Percentiles rank a stretch among this genome's conserved stretches.
Conservation (phyloP, 1,140 invertebrate genomes). For the Anastrepha ludens region DNA sequence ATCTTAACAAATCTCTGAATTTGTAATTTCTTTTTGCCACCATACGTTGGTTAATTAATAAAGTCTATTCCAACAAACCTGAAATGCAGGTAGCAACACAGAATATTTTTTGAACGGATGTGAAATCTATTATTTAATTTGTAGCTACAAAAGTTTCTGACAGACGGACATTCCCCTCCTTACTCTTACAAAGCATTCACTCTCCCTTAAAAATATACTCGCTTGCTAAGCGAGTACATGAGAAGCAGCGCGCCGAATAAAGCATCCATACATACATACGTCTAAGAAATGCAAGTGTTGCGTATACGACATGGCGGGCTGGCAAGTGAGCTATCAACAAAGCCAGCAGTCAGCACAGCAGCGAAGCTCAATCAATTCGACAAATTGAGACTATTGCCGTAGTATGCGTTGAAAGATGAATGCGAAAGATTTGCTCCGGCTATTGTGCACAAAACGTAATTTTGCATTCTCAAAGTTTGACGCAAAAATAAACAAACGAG, state of each 20-base stretch:
- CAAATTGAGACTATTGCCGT: background rate
- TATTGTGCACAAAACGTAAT: background rate
- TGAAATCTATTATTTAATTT: constrained; percentile 20
- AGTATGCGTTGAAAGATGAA: background rate
- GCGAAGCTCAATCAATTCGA: background rate
- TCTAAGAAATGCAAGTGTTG: background rate
- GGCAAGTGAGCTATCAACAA: background rate
- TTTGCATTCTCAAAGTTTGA: background rate
- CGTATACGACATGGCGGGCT: constrained; percentile 7
- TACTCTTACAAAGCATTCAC: background rate
- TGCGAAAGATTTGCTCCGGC: background rate
- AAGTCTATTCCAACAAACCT: background rate
- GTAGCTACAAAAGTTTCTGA: background rate
- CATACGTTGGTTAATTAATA: background rate
- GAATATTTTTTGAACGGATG: background rate
- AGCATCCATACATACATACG: too few species aligned
- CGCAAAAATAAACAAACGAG: too few species aligned
- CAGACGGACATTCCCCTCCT: background rate
- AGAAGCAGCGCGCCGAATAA: too few species aligned
- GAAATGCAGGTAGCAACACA: background rate
- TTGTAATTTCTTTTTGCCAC: too few species aligned
- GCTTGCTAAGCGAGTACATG: background rate
- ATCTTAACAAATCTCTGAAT: too few species aligned
- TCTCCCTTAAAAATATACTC: background rate
- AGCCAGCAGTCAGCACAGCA: background rate